Base-by-base conservation (phyloP, 1,140 invertebrate genomes). In the Drosophila teissieri region DNA sequence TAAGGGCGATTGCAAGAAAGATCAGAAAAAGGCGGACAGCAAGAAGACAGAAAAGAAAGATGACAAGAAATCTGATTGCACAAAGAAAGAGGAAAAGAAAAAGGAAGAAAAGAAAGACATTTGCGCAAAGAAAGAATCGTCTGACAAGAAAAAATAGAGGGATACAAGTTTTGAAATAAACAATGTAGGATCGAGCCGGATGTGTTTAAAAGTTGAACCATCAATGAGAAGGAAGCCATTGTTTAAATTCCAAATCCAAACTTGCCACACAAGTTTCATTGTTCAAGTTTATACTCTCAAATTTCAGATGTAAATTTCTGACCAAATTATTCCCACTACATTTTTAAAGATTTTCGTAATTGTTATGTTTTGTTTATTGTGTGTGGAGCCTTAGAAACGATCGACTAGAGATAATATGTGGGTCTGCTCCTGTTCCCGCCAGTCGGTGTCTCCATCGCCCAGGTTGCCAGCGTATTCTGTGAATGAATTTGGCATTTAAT, bases 391-490 rank as follows among this genome's bases (percentile, higher is more conserved):
- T 95, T 95, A 98, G 93, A 99, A 99, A 92, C 98, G 98, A 93
- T 99, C 97, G 46, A 99, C 96, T 70, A 99, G 94, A 92, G 98
- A 96, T 65, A 98, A 92, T 90, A 99, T 97, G 91, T 98, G 96
- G 83, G 98, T 96, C 88, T 98, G 97, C 84, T 98, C 97, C 84
- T 96, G 95, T 92, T 97, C 95, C 88, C 96, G 95, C 94, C 96
- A 96, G 77, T 98, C 96, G 4, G 70, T 80, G 78, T 94, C 94
- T 49, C 96, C 96, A 91, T 98, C 97, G 1, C 98, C 98, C 64
- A 99, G 94, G 93, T 98, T 99, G 22, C 97, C 97, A 36, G 98
- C 98, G 92, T 98, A 99, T 93, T 99, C 98, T 97, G 92, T 36
- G 93, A 93, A 64, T 8, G 15, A 1, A 14, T 36, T 52, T 4